Conservation (phyloP, 2,888 invertebrate genomes). For the Keiferia lycopersicella region DNA sequence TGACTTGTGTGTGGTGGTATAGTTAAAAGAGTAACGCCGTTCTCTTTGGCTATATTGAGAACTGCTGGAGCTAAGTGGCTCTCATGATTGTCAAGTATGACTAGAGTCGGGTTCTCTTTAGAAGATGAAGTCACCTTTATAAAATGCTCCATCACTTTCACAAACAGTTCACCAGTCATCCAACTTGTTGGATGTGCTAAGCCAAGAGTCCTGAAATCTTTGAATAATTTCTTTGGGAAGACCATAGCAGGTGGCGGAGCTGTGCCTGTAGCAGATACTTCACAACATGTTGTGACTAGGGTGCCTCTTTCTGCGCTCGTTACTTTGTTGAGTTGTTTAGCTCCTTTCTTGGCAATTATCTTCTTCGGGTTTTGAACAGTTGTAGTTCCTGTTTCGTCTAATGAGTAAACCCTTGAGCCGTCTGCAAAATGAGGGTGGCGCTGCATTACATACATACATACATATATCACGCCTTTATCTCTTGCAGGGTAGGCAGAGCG, state of each 20-base stretch:
- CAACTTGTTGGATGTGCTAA: constrained; percentile 47
- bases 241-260: constrained; percentile 45
- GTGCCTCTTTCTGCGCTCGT: constrained; percentile 47
- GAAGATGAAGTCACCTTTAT: constrained; percentile 37
- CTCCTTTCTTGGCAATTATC: constrained; percentile 39
- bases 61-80: constrained; percentile 42
- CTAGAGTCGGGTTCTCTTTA: constrained; percentile 36
- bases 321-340: constrained; percentile 41
- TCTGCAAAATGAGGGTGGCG: constrained; percentile 34
- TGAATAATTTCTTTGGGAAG: constrained; percentile 46
- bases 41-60: constrained; percentile 44
- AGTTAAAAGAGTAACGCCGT: constrained; percentile 52
- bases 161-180: constrained; percentile 46
- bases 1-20: constrained; percentile 57
- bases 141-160: constrained; percentile 47
- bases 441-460: too few relatives aligned
- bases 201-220: constrained; percentile 46
- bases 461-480: too few relatives aligned
- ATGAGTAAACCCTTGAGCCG: constrained; percentile 34
- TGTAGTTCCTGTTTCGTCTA: constrained; percentile 38
- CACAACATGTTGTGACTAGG: constrained; percentile 42
- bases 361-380: constrained; percentile 38
- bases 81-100: constrained; percentile 54
- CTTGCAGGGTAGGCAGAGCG: too few relatives aligned
- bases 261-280: constrained; percentile 42